Base-by-base conservation (phyloP, 2,797 vertebrate genomes). In the Emys orbicularis region DNA sequence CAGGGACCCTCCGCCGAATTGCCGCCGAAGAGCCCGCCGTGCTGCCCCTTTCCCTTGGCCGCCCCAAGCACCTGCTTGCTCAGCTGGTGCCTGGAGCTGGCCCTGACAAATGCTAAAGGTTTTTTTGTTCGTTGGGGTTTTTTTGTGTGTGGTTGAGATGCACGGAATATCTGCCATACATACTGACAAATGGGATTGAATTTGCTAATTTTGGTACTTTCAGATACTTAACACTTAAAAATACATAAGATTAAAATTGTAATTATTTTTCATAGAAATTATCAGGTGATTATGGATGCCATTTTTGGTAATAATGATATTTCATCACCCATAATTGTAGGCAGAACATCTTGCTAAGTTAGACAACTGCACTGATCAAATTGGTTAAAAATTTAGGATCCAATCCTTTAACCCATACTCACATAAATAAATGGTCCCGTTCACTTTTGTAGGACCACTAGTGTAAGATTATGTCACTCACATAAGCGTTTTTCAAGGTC, bases 141-240 rank as follows among this genome's bases (percentile, higher is more conserved):
- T 31, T 34, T 5, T 50, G 12, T 52, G 50, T 54, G 53, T 54
- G 53, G 53, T 31, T 31, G 31, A 34, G 59, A 61, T n/a, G 79
- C 3, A 82, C 37, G 18, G 27, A 12, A 4, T 12, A 77, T 3
- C 72, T 84, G 5, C 16, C 47, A 34, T 2, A 57, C 1, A 59
- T 61, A 16, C 59, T 31, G 12, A 61, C 12, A 31, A 31, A 8
- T 31, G 29, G 59, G 59, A 61, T 61, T 61, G 59, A 34, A 61
- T 61, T 61, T 61, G 27, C 31, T 61, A 61, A 61, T 61, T 65
- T 65, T n/a, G 16, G 34, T n/a, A 18, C 61, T 19, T 15, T 65
- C 59, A n/a, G 31, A 16, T 18, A 65, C 15, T n/a, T 0, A 0
- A 79, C 21, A 53, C 44, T 44, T 44, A 44, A 44, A 44, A 44